Evolutionary conservation across 2,113 vertebrate species (phyloP), one percentile per base, ranked within the genome.

Genomic region (Malurus melanocephalus): DNA sequence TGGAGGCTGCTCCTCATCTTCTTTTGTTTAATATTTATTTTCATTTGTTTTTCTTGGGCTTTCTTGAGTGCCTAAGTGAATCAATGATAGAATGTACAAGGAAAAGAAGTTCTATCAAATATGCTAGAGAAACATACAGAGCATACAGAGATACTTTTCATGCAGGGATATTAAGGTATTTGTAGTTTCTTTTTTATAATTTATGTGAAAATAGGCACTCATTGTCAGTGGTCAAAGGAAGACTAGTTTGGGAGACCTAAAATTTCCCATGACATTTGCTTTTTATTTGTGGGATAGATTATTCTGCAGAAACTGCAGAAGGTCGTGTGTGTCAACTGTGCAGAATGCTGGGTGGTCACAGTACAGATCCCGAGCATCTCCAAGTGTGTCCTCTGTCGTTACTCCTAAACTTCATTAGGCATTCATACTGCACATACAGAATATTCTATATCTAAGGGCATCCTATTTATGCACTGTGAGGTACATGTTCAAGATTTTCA

Each of bases 21-120:
- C 60, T 95, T 86, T 77, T 67, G 94, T 85, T 92, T 52, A 89
- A 53, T 66, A 89, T 86, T 95, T 73, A 88, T 93, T 74, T 96
- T 91, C 55, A 46, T 80, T 94, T 91, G 11, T 19, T 95, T 92
- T 88, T 68, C 74, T 93, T 92, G 49, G 51, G 23, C 16, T 75
- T 12, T 78, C 95, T 92, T 91, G 61, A 92, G 43, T 87, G 40
- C 84, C 92, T 78, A 45, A 83, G 15, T 14, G 55, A 90, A 72
- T 91, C 33, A 78, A 80, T 69, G 71, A 51, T 96, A 78, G 93
- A 94, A 89, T 62, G 59, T 51, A 91, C 10, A 45, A 53, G 68
- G 48, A 89, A 95, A 55, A 95, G 21, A 94, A 95, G 95, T 87
- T 38, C 9, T 92, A 77, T 87, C 76, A 93, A 92, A 91, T 87